These are phyloP conservation scores for Calidris pygmaea DNA, from an alignment of 2,113 vertebrate genomes.

Conservation along the genomic window DNA sequence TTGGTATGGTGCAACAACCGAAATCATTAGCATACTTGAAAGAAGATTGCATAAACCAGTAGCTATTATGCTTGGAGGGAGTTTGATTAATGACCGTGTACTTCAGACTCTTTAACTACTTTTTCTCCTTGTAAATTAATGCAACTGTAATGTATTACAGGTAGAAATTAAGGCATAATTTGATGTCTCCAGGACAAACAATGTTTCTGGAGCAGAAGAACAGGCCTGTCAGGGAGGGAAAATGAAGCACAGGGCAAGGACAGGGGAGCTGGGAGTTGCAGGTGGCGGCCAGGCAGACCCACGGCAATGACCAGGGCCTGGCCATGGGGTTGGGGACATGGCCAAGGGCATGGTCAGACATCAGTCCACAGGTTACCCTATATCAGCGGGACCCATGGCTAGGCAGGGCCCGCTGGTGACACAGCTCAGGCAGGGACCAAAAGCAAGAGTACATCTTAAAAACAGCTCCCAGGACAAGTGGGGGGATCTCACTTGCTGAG, in stretches of 20 bases:
- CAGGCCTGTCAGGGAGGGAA: background rate
- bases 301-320: background rate
- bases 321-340: accelerated
- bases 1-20: background rate
- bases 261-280: background rate
- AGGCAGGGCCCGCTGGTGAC: background rate
- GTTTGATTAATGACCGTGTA: background rate
- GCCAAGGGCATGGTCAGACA: background rate
- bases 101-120: background rate
- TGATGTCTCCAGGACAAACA: background rate
- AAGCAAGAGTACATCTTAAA: background rate
- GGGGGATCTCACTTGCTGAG: background rate
- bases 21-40: background rate
- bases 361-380: no score
- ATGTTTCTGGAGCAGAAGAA: background rate
- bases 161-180: background rate
- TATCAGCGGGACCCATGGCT: background rate
- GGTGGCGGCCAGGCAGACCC: background rate
- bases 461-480: background rate
- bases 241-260: background rate
- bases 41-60: background rate
- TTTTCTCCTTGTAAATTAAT: background rate
- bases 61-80: background rate
- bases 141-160: background rate
- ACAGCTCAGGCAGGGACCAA: background rate